Conservation (phyloP, 2,113 vertebrate genomes). For the Herpetotheres cachinnans region DNA sequence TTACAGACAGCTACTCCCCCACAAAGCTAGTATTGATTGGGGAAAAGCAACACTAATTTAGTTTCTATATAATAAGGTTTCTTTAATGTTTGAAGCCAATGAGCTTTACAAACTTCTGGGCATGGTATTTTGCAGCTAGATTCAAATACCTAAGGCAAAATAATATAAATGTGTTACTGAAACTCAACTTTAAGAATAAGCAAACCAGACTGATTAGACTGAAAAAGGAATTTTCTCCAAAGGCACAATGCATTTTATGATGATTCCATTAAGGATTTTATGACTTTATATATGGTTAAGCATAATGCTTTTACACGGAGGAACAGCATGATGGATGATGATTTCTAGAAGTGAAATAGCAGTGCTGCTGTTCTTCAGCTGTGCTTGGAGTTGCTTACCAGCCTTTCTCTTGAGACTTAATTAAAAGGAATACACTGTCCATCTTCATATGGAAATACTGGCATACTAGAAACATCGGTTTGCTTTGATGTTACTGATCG, state of each 20-base stretch:
- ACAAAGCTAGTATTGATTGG: not conserved
- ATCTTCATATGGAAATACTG: not conserved
- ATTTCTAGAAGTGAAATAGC: not conserved
- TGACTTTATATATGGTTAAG: not conserved
- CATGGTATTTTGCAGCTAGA: not conserved
- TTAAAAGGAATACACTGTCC: not conserved
- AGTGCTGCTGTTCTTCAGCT: not conserved
- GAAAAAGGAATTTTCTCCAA: not conserved
- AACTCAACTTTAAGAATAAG: not conserved
- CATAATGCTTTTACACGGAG: not conserved
- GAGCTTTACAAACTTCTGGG: not conserved
- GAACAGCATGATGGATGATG: not conserved
- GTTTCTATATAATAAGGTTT: not conserved
- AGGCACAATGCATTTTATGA: not conserved
- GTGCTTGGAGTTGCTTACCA: not conserved
- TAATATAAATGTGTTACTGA: not conserved
- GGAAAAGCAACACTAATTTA: not conserved
- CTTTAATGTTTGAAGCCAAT: not conserved
- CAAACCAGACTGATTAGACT: not conserved
- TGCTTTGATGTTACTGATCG: not conserved
- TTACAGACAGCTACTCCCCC: not conserved
- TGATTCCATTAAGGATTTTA: conserved; percentile 21
- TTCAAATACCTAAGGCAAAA: not conserved
- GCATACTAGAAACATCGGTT: not conserved
- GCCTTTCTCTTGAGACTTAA: conserved; percentile 22